These are phyloP conservation scores for Spatula clypeata DNA, from an alignment of 2,797 vertebrate species.

Conservation along the genomic window DNA sequence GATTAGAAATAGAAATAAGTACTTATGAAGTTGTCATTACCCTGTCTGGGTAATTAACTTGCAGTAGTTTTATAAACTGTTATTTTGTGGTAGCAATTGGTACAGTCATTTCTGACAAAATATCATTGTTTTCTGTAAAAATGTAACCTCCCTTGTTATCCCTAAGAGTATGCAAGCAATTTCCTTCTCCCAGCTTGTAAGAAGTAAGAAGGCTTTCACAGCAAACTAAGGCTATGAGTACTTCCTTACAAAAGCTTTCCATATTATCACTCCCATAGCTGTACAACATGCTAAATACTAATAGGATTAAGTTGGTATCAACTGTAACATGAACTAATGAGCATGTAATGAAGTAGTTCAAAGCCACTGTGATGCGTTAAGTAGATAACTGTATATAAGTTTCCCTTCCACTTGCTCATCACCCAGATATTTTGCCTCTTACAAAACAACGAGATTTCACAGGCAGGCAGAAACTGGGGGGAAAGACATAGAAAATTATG, in stretches of 20 bases:
- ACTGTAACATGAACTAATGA: conserved; percentile 76
- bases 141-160: background rate
- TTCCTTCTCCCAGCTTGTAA: background rate
- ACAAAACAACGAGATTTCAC: background rate
- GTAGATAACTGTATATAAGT: background rate
- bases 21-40: background rate
- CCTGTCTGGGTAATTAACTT: background rate
- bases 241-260: conserved; percentile 6
- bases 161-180: background rate
- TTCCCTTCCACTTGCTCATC: conserved; percentile 16
- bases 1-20: background rate
- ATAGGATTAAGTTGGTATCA: conserved; percentile 58
- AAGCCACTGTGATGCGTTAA: conserved; percentile 7
- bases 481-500: background rate
- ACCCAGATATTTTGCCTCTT: background rate
- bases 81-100: background rate
- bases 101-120: background rate
- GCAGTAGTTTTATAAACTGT: background rate
- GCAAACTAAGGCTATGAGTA: background rate
- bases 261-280: conserved; percentile 44
- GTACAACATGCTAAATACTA: conserved; percentile 35
- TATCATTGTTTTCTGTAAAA: background rate
- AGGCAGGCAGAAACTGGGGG: background rate
- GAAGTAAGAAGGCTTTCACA: background rate
- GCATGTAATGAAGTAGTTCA: conserved; percentile 58